phyloP scores from a whole-genome alignment of 1,140 invertebrate genomes.

The Drosophila punjabiensis region DNA sequence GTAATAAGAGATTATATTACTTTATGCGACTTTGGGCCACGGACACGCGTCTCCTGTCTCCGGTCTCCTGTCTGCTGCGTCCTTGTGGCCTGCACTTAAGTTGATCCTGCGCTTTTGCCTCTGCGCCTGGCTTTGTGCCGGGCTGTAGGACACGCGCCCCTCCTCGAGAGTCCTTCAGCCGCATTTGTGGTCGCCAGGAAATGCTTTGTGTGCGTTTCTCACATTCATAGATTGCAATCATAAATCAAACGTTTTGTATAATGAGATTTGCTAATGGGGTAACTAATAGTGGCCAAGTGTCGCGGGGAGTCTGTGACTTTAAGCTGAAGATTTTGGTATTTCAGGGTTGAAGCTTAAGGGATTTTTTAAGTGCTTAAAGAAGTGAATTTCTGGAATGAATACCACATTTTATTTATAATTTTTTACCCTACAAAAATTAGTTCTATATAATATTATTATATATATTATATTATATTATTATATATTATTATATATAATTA shows the following conservation, averaged over 20 bases:
- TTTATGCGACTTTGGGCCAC: slow-evolving; percentile 75
- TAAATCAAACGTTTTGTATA: slow-evolving; percentile 65
- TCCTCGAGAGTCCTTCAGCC: slow-evolving; percentile 47
- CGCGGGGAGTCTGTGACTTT: slow-evolving; percentile 5
- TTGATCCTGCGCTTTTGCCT: slow-evolving; percentile 69
- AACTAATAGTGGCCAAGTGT: slow-evolving; percentile 39
- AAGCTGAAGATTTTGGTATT: not conserved
- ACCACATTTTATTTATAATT: too few species aligned
- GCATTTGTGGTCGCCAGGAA: slow-evolving; percentile 23
- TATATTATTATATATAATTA: too few species aligned
- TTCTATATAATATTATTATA: too few species aligned
- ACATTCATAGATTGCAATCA: slow-evolving; percentile 60
- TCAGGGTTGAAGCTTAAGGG: not conserved
- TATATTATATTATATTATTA: too few species aligned
- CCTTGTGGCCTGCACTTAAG: slow-evolving; percentile 70
- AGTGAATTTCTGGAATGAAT: not conserved
- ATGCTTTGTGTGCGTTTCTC: slow-evolving; percentile 42
- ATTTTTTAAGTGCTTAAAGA: not conserved
- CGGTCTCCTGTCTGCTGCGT: slow-evolving; percentile 35
- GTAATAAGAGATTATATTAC: slow-evolving; percentile 83
- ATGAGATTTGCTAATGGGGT: slow-evolving; percentile 51
- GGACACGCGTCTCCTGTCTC: slow-evolving; percentile 51
- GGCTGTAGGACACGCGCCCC: slow-evolving; percentile 36
- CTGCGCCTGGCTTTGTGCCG: slow-evolving; percentile 52
- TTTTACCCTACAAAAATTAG: not conserved